Conservation (phyloP, 2,797 vertebrate genomes). For the Rhabdophis nuchalis region DNA sequence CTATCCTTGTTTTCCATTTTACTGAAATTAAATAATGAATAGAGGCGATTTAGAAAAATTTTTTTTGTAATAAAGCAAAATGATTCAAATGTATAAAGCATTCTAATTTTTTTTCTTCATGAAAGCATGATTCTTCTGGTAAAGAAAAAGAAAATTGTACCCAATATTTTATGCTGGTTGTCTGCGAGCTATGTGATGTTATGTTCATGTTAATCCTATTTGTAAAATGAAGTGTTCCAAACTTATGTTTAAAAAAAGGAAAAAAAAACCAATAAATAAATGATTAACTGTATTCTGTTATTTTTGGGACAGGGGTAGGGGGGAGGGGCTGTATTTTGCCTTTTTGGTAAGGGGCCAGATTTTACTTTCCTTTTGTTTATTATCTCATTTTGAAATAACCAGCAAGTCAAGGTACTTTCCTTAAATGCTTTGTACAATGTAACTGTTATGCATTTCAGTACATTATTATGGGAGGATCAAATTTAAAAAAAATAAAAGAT, state of each 20-base stretch:
- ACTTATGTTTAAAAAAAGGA: conserved; percentile 78
- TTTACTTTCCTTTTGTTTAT: conserved; percentile 88
- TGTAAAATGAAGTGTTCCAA: conserved; percentile 91
- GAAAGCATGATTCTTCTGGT: conserved; percentile 98
- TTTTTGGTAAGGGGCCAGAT: conserved; percentile 85
- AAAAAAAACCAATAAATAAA: conserved; percentile 74
- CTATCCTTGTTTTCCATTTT: conserved; percentile 83
- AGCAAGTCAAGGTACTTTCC: conserved; percentile 99
- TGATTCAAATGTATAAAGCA: conserved; percentile 93
- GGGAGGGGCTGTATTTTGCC: conserved; percentile 76
- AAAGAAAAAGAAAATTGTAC: conserved; percentile 73
- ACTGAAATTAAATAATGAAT: conserved; percentile 91
- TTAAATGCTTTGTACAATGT: conserved; percentile 99
- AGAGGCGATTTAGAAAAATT: conserved; percentile 85
- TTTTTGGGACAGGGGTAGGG: conserved; percentile 57
- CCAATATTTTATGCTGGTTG: conserved; percentile 95
- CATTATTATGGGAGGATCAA: conserved; percentile 98
- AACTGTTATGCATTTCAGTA: conserved; percentile 99
- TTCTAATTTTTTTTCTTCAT: conserved; percentile 96
- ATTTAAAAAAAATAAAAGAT: conserved; percentile 94
- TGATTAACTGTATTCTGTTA: conserved; percentile 90
- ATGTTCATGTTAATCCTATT: conserved; percentile 96
- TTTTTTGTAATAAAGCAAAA: conserved; percentile 90
- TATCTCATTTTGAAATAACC: conserved; percentile 98
- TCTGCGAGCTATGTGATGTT: conserved; percentile 98